phyloP scores from a whole-genome alignment of 1,140 invertebrate genomes.

The Sarcophaga bullata region DNA sequence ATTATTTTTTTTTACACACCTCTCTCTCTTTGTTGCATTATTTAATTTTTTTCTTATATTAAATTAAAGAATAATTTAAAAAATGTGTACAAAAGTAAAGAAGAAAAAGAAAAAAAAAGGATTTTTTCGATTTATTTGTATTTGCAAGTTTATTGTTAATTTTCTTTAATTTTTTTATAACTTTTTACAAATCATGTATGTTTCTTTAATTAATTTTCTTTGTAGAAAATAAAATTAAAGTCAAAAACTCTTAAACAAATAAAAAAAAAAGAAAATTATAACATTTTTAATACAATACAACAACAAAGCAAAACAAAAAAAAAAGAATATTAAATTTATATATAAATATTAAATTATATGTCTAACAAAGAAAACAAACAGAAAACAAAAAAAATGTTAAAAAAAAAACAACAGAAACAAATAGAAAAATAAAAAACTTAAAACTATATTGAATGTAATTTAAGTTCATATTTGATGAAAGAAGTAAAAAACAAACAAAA shows the following conservation, averaged over 20 bases:
- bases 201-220: no score
- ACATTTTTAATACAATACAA: neutral
- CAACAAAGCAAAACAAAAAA: neutral
- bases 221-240: no score
- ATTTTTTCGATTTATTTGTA: conserved; percentile 5
- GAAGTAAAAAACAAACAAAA: no score
- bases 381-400: conserved; percentile 28
- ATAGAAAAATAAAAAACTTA: neutral
- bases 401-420: neutral
- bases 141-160: conserved; percentile 17
- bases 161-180: neutral
- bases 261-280: no score
- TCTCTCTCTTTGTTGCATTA: neutral
- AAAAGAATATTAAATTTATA: neutral
- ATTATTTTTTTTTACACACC: neutral
- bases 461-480: conserved; percentile 24
- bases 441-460: conserved; percentile 5
- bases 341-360: conserved; percentile 4
- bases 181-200: neutral
- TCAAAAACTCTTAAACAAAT: no score
- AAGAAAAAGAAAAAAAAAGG: neutral
- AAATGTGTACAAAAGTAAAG: conserved; percentile 4
- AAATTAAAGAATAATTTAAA: conserved; percentile 1
- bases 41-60: conserved; percentile 1
- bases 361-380: conserved; percentile 26